These are phyloP conservation scores for Ganaspis brasiliensis DNA, from an alignment of 2,888 invertebrate species.

Conservation along the genomic window DNA sequence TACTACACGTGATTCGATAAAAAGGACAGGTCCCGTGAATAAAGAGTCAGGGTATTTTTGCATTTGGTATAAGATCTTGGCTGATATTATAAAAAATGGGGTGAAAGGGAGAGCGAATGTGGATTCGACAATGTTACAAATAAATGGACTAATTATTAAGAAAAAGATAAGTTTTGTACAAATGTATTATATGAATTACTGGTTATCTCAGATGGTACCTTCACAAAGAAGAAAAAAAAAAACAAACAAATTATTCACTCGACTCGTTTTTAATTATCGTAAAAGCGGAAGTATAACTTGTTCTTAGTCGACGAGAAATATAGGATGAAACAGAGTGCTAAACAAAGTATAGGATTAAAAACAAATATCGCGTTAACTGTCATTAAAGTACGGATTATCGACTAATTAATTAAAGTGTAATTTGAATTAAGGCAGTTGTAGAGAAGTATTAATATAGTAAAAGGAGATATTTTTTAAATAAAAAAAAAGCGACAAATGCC, in stretches of 20 bases:
- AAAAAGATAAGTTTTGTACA: conserved; percentile 78
- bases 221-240: conserved; percentile 56
- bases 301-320: conserved; percentile 56
- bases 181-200: conserved; percentile 77
- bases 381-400: conserved; percentile 68
- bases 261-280: conserved; percentile 67
- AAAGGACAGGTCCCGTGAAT: conserved; percentile 53
- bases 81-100: neutral
- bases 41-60: conserved; percentile 36
- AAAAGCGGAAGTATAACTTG: conserved; percentile 69
- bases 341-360: conserved; percentile 64
- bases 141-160: conserved; percentile 74
- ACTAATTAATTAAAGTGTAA: conserved; percentile 71
- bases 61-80: conserved; percentile 29
- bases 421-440: conserved; percentile 68
- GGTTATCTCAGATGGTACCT: conserved; percentile 75
- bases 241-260: conserved; percentile 63
- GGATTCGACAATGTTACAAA: conserved; percentile 43
- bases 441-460: conserved; percentile 69
- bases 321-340: conserved; percentile 47
- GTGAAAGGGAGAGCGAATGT: conserved; percentile 45
- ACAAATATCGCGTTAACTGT: conserved; percentile 72
- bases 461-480: conserved; percentile 72
- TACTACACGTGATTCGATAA: conserved; percentile 55
- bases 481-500: conserved; percentile 70